These are phyloP conservation scores for Sinosuthora webbiana DNA, from an alignment of 2,113 vertebrate genomes.

Conservation along the genomic window DNA sequence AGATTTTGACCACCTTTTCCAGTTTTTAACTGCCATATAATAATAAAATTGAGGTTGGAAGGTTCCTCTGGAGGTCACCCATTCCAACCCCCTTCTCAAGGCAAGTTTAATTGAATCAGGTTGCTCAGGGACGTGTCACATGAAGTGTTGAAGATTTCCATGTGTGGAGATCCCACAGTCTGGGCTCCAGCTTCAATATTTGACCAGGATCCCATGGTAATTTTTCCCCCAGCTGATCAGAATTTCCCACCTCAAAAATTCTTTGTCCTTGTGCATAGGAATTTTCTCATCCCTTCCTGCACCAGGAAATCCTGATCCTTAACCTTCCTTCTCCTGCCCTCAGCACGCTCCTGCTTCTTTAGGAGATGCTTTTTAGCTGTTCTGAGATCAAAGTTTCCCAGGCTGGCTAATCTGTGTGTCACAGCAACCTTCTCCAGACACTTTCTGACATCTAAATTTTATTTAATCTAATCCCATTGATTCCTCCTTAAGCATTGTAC, in stretches of 20 bases:
- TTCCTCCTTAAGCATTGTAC: not conserved
- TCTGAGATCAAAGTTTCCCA: not conserved
- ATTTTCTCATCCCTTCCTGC: not conserved
- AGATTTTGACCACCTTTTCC: not conserved
- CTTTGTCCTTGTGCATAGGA: not conserved
- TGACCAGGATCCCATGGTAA: not conserved
- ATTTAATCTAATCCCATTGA: not conserved
- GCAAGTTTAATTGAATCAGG: not conserved
- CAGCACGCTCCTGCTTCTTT: not conserved
- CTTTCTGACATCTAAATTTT: not conserved
- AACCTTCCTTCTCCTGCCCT: not conserved
- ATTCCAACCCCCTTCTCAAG: not conserved
- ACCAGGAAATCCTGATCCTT: not conserved
- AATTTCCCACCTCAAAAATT: not conserved
- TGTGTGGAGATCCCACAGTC: not conserved
- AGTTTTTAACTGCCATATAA: not conserved
- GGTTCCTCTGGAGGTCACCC: not conserved
- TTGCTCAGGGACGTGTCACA: fast-evolving
- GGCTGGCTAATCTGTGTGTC: not conserved
- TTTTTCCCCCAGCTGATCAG: not conserved
- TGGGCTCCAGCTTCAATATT: not conserved
- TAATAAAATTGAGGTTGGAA: not conserved
- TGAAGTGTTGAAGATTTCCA: not conserved
- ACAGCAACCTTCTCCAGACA: not conserved
- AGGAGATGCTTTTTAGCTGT: not conserved